Evolutionary conservation across 2,113 vertebrate genomes (phyloP).

Genomic region (Carassius auratus): DNA sequence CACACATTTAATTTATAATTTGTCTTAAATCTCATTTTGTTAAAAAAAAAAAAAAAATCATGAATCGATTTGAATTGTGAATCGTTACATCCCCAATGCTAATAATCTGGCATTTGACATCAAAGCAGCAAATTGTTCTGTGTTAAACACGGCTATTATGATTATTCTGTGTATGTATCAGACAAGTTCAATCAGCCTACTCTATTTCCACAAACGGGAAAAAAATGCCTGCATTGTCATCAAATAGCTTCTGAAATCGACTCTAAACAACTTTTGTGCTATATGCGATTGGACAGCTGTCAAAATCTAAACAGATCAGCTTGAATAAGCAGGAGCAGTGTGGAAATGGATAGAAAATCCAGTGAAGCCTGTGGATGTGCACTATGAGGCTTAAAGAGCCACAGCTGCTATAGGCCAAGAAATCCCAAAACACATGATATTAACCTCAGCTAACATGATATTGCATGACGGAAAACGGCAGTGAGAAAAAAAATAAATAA

Average conservation of each 20-base stretch:
- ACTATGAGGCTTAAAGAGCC: conserved; percentile 30
- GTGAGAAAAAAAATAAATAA: neutral
- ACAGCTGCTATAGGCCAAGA: conserved; percentile 41
- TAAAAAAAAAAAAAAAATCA: too few species aligned
- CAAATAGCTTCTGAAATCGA: conserved; percentile 50
- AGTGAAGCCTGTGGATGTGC: neutral
- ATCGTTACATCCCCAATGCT: too few species aligned
- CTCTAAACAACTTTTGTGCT: conserved; percentile 48
- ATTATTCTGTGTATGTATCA: conserved; percentile 45
- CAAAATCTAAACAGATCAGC: conserved; percentile 49
- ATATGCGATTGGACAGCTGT: conserved; percentile 47
- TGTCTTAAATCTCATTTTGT: too few species aligned
- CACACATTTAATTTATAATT: too few species aligned
- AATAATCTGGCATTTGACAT: conserved; percentile 19
- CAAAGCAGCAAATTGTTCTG: neutral
- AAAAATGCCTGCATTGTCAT: conserved; percentile 50
- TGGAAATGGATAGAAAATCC: conserved; percentile 23
- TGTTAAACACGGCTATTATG: conserved; percentile 47
- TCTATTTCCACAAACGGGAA: conserved; percentile 46
- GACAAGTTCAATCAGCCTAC: conserved; percentile 28
- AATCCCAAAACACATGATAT: conserved; percentile 24
- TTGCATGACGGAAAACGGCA: neutral
- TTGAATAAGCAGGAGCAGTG: conserved; percentile 18
- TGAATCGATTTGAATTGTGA: too few species aligned
- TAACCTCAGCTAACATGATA: conserved; percentile 37